Evolutionary conservation across 1,140 invertebrate genomes (phyloP), one percentile per base, ranked within the genome.

Genomic region (Diprion similis): DNA sequence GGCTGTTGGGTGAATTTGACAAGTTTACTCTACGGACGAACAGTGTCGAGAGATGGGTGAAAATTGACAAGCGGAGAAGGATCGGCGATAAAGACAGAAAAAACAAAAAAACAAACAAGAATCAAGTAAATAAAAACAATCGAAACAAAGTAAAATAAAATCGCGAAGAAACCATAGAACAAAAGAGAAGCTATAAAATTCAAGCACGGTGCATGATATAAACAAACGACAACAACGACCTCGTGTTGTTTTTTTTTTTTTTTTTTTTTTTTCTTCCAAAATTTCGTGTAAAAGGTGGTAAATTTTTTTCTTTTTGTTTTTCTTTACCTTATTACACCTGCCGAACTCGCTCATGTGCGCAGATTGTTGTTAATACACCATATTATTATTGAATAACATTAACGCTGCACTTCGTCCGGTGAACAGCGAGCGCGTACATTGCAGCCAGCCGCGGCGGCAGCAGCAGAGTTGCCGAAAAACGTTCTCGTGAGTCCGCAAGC

Each of bases 261-360:
- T 37, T 6, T 37, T 6, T 37, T 6, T 37, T 37, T 37, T 6
- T 37, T 37, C 24, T 37, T 37, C 6, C 24, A 37, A 37, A 0
- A 37, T 37, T 37, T 1, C 24, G 24, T 37, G 24, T 37, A 37
- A 37, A 37, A 37, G 24, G 24, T 37, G 24, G 6, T 51, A 51
- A 51, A 51, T 51, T 51, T 51, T 15, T 51, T 51, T 51, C 15
- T 51, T n/a, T n/a, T n/a, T 17, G 24, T 10, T 11, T 1, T 11
- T 10, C 11, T 73, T 81, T 81, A 81, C 80, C 81, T 81, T 78
- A 76, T 78, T 75, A 72, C 78, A 79, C 73, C 77, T 79, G 77
- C 71, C 76, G 66, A 73, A 75, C 78, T 67, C 75, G 76, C 71
- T 78, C 79, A 80, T 78, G 78, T 81, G 78, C 71, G 47, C 71